Conservation (phyloP, 2,113 vertebrate species). For the Blennius ocellaris region DNA sequence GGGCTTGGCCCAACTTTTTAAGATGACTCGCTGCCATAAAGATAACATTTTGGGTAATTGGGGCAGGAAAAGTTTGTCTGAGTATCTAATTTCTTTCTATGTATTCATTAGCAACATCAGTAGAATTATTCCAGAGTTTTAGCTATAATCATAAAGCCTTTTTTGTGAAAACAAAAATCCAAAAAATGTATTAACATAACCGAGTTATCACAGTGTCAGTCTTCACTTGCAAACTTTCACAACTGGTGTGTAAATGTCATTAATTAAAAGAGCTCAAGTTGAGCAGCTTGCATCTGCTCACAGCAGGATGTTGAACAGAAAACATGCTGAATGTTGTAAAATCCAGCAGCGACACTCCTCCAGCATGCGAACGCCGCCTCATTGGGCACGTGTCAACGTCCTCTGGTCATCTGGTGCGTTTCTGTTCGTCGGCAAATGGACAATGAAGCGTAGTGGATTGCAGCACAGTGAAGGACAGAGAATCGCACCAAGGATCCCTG, state of each 20-base stretch:
- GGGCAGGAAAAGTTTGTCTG: too few species aligned
- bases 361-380: conserved; percentile 4
- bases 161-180: too few species aligned
- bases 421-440: conserved; percentile 33
- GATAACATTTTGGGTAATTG: too few species aligned
- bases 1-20: too few species aligned
- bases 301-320: conserved; percentile 5
- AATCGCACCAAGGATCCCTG: conserved; percentile 33
- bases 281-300: conserved; percentile 13
- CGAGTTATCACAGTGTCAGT: neutral
- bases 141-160: too few species aligned
- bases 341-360: neutral
- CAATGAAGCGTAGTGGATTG: conserved; percentile 21
- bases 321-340: neutral
- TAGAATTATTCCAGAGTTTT: too few species aligned
- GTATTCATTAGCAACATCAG: too few species aligned
- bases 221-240: conserved; percentile 7
- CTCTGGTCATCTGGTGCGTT: conserved; percentile 16
- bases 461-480: conserved; percentile 43
- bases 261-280: neutral
- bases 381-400: neutral
- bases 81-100: too few species aligned
- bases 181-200: neutral
- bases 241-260: conserved; percentile 10
- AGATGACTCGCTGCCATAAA: too few species aligned